These are phyloP conservation scores for Caenorhabditis macrosperma DNA, from an alignment of 2,888 invertebrate species.

Conservation along the genomic window DNA sequence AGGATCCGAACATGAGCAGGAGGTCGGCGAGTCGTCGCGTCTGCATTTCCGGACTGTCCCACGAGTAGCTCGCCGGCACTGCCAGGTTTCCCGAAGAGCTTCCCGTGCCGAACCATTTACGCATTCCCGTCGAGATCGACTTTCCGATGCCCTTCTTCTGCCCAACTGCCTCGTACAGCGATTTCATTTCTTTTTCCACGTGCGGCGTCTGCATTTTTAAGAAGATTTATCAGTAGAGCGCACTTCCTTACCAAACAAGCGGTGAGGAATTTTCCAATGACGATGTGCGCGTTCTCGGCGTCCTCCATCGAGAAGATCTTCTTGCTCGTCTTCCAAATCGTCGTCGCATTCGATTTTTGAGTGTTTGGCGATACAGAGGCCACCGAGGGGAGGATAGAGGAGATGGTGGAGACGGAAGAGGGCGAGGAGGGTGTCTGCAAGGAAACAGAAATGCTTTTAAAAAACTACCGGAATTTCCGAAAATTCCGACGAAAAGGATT, in stretches of 20 bases:
- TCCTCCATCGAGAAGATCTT: constrained; percentile 41
- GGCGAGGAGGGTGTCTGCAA: constrained; percentile 18
- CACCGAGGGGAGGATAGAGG: constrained; percentile 34
- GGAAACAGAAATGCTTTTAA: no score
- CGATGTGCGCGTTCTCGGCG: constrained; percentile 19
- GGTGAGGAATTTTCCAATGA: constrained; percentile 41
- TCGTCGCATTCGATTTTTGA: background rate
- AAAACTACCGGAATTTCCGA: no score
- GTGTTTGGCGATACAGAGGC: constrained; percentile 33
- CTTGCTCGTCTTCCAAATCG: constrained; percentile 14
- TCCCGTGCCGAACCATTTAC: constrained; percentile 63
- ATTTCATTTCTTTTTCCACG: constrained; percentile 90
- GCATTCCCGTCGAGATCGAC: constrained; percentile 57
- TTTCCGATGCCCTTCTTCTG: constrained; percentile 55
- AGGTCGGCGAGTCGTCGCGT: constrained; percentile 93
- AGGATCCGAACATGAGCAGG: constrained; percentile 89
- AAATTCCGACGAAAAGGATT: no score
- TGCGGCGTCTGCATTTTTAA: constrained; percentile 85
- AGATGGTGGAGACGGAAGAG: constrained; percentile 54
- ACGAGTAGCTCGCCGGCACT: constrained; percentile 79
- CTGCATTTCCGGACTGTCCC: constrained; percentile 89
- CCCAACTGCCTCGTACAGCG: constrained; percentile 86
- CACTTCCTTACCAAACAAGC: constrained; percentile 29
- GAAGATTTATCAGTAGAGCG: background rate
- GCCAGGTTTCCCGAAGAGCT: constrained; percentile 38